Evolutionary conservation across 2,797 vertebrate species (phyloP).

Genomic region (Melanotaenia maccullochi): DNA sequence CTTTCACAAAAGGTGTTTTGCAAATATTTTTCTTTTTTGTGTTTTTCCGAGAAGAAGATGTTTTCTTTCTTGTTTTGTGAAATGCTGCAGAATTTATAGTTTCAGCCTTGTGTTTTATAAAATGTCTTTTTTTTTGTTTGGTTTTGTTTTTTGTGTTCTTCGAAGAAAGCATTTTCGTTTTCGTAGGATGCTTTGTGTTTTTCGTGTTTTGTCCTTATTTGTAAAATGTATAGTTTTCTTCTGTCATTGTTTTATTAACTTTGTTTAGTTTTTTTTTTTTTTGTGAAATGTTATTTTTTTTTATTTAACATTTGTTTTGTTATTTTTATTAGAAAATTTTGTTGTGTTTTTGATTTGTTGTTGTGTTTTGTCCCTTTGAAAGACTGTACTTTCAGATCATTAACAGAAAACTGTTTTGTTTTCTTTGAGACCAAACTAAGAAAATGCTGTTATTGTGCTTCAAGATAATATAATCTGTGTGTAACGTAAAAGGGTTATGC

Average conservation of each 20-base stretch:
- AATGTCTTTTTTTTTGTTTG: not conserved
- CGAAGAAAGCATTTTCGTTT: not conserved
- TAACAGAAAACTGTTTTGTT: slow-evolving; percentile 4
- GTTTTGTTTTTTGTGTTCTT: too few species aligned
- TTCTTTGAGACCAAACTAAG: not conserved
- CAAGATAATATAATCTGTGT: slow-evolving; percentile 36
- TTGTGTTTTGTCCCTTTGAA: not conserved
- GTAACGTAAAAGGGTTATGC: slow-evolving; percentile 69
- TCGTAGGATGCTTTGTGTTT: not conserved
- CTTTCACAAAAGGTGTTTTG: not conserved
- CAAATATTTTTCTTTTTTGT: not conserved
- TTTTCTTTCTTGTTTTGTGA: not conserved
- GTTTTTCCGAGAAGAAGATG: too few species aligned
- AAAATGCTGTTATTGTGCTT: slow-evolving; percentile 12
- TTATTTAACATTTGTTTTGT: too few species aligned
- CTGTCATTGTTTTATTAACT: not conserved
- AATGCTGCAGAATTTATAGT: too few species aligned
- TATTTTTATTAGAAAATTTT: not conserved
- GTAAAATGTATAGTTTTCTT: not conserved
- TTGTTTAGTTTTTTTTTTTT: not conserved
- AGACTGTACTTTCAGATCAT: not conserved
- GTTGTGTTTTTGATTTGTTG: not conserved
- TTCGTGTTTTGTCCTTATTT: not conserved
- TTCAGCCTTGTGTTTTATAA: not conserved
- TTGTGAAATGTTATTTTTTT: not conserved